Percentiles rank a stretch among this genome's conserved stretches.
Evolutionary conservation across 1,140 invertebrate species (phyloP).

Genomic region (Carposina sasakii): DNA sequence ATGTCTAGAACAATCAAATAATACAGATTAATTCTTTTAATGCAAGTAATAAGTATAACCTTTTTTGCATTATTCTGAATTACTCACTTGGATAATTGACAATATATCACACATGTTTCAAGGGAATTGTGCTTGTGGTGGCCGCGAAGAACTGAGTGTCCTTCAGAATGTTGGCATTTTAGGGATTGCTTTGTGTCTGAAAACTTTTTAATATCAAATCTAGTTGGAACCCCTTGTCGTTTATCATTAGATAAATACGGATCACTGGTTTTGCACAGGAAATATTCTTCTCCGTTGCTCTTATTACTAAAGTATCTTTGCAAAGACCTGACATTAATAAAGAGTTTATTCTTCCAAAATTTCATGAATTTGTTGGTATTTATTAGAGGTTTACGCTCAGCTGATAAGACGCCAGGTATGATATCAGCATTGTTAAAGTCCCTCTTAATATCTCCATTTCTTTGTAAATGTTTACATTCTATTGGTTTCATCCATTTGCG

Average conservation of each 20-base stretch:
- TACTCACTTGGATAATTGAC: constrained; percentile 62
- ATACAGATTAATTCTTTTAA: not conserved
- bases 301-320: constrained; percentile 63
- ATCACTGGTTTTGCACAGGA: constrained; percentile 44
- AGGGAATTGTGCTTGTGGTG: constrained; percentile 61
- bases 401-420: constrained; percentile 53
- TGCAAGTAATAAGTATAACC: not conserved
- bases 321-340: constrained; percentile 58
- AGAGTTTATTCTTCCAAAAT: constrained; percentile 66
- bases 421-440: constrained; percentile 59
- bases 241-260: constrained; percentile 49
- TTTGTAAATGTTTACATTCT: constrained; percentile 68
- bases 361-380: constrained; percentile 62
- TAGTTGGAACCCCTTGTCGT: constrained; percentile 20
- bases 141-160: constrained; percentile 58
- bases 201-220: constrained; percentile 40
- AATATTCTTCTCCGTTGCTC: constrained; percentile 42
- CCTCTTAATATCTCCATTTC: constrained; percentile 60
- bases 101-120: constrained; percentile 64
- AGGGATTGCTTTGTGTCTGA: constrained; percentile 36
- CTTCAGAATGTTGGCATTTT: constrained; percentile 62
- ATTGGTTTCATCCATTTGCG: constrained; percentile 65
- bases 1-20: constrained; percentile 44
- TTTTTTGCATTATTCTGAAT: not conserved
- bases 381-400: constrained; percentile 43